phyloP scores from a whole-genome alignment of 2,113 vertebrate species.

The Vireo altiloquus region DNA sequence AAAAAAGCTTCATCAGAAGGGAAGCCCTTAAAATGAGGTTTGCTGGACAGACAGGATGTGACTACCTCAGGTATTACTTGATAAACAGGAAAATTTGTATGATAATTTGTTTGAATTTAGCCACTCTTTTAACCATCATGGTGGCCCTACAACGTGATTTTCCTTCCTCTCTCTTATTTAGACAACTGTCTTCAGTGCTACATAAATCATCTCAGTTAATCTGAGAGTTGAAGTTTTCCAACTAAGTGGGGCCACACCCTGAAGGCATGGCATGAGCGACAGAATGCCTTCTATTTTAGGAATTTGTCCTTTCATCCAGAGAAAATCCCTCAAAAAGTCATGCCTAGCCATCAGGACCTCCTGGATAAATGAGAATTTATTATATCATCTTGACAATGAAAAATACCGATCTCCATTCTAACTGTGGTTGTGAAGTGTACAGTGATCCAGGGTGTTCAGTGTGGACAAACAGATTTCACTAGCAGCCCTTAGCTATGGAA shows the following conservation, averaged over 20 bases:
- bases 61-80: background rate
- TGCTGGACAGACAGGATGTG: background rate
- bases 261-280: constrained; percentile 55
- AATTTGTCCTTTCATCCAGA: constrained; percentile 56
- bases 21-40: background rate
- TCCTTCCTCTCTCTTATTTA: constrained; percentile 40
- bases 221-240: constrained; percentile 52
- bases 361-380: constrained; percentile 30
- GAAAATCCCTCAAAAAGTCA: constrained; percentile 71
- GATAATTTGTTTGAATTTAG: constrained; percentile 15
- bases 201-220: constrained; percentile 58
- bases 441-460: background rate
- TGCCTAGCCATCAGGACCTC: constrained; percentile 31
- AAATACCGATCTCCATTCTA: constrained; percentile 27
- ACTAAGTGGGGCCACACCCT: constrained; percentile 60
- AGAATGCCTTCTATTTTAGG: constrained; percentile 66
- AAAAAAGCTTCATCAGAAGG: background rate
- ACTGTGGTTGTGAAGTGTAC: background rate
- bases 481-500: background rate
- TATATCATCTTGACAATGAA: constrained; percentile 27
- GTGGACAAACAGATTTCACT: constrained; percentile 20
- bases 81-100: background rate
- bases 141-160: background rate
- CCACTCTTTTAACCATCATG: constrained; percentile 29
- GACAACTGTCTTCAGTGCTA: constrained; percentile 31